Evolutionary conservation across 2,113 vertebrate species (phyloP).

Genomic region (Charina bottae): DNA sequence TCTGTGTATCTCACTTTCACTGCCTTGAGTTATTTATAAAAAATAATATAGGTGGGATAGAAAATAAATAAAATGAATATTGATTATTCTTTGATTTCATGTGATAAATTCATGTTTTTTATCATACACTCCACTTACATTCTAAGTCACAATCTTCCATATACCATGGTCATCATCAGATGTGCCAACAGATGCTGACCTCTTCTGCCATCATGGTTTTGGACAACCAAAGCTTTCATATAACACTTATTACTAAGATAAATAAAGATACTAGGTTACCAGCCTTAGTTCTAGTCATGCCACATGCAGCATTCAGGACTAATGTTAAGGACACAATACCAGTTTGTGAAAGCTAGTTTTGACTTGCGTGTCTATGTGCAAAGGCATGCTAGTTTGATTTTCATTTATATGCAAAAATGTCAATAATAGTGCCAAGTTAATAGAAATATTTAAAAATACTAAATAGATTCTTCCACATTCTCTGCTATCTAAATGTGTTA

Average conservation of each 20-base stretch:
- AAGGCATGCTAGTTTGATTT: conserved; percentile 1
- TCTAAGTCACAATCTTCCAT: not conserved
- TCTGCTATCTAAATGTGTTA: conserved; percentile 47
- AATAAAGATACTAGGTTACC: not conserved
- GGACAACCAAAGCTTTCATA: not conserved
- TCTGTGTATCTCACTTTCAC: too few species aligned
- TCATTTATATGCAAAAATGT: not conserved
- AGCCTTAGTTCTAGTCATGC: too few species aligned
- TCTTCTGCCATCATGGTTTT: not conserved
- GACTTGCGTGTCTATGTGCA: not conserved
- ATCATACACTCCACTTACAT: not conserved
- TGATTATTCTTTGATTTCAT: not conserved
- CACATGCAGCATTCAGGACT: not conserved
- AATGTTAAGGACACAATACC: not conserved
- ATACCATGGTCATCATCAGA: not conserved
- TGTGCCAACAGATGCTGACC: not conserved
- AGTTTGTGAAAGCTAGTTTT: not conserved
- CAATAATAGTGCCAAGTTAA: conserved; percentile 30
- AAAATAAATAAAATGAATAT: too few species aligned
- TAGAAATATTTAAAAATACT: conserved; percentile 33
- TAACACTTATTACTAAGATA: not conserved
- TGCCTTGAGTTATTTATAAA: too few species aligned
- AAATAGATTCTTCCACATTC: conserved; percentile 25
- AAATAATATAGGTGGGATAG: too few species aligned
- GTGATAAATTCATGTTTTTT: not conserved